Conservation (phyloP, 2,797 vertebrate species). For the Gymnoscopelus microlampas region DNA sequence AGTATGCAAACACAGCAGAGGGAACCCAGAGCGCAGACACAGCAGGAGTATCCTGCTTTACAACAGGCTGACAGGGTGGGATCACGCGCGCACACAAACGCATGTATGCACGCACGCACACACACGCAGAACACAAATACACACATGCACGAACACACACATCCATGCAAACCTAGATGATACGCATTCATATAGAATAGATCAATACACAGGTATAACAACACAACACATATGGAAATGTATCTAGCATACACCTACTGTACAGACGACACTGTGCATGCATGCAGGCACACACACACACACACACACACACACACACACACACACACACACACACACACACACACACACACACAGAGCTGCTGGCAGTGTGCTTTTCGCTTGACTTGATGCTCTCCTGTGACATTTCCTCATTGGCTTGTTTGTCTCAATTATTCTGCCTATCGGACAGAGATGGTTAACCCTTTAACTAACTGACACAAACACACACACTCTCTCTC, state of each 20-base stretch:
- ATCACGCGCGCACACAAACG: conserved; percentile 28
- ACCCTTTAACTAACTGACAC: conserved; percentile 64
- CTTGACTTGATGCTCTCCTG: conserved; percentile 72
- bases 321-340: conserved; percentile 15
- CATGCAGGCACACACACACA: conserved; percentile 14
- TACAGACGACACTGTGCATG: conserved; percentile 20
- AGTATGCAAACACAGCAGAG: conserved; percentile 61
- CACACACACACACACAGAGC: conserved; percentile 37
- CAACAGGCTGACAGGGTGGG: conserved; percentile 43
- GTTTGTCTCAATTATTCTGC: conserved; percentile 79
- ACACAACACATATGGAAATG: conserved; percentile 23
- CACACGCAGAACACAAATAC: neutral
- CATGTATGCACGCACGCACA: conserved; percentile 6
- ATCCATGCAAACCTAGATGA: neutral
- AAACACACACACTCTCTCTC: too few relatives aligned
- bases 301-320: conserved; percentile 20
- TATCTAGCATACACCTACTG: conserved; percentile 24
- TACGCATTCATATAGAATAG: neutral
- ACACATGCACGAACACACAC: neutral
- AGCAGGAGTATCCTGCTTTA: conserved; percentile 64
- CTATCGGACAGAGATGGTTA: conserved; percentile 77
- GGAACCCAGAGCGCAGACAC: conserved; percentile 58
- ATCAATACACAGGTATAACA: conserved; percentile 4
- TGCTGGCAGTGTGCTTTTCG: conserved; percentile 65
- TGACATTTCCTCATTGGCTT: conserved; percentile 81